Conservation (phyloP, 1,140 invertebrate species). For the Megathymus violae region DNA sequence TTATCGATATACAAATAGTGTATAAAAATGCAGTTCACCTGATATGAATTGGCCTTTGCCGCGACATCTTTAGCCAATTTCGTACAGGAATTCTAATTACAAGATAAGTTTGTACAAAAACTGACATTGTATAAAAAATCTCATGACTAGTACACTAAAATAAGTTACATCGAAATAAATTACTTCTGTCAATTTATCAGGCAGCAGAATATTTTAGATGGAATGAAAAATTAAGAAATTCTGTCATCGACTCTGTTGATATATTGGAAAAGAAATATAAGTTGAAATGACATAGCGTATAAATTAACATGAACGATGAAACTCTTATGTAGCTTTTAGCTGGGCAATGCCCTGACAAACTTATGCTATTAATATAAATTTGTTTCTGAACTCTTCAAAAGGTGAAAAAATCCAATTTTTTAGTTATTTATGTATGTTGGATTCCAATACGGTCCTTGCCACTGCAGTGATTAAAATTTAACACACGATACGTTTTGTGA, state of each 20-base stretch:
- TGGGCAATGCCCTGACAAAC: slow-evolving; percentile 15
- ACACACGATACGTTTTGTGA: too few species aligned
- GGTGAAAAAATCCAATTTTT: too few species aligned
- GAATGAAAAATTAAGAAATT: slow-evolving; percentile 24
- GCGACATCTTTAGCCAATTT: too few species aligned
- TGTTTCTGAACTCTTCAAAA: not conserved
- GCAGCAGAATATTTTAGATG: slow-evolving; percentile 3
- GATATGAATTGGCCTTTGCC: too few species aligned
- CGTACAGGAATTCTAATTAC: too few species aligned
- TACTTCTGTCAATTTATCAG: slow-evolving; percentile 15
- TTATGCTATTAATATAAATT: not conserved
- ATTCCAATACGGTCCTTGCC: too few species aligned
- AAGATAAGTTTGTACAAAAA: too few species aligned
- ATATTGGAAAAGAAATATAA: slow-evolving; percentile 12
- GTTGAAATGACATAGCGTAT: slow-evolving; percentile 20
- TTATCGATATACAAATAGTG: too few species aligned
- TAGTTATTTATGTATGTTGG: too few species aligned
- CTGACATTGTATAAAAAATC: too few species aligned
- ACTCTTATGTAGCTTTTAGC: slow-evolving; percentile 10
- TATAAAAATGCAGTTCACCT: too few species aligned
- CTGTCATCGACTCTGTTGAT: slow-evolving; percentile 13
- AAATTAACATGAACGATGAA: slow-evolving; percentile 23
- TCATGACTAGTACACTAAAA: not conserved
- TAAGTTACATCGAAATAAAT: slow-evolving; percentile 1
- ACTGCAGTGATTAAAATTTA: too few species aligned